Evolutionary conservation across 2,797 vertebrate species (phyloP), one percentile per base, ranked within the genome.

Genomic region (Gallinago solitaria): DNA sequence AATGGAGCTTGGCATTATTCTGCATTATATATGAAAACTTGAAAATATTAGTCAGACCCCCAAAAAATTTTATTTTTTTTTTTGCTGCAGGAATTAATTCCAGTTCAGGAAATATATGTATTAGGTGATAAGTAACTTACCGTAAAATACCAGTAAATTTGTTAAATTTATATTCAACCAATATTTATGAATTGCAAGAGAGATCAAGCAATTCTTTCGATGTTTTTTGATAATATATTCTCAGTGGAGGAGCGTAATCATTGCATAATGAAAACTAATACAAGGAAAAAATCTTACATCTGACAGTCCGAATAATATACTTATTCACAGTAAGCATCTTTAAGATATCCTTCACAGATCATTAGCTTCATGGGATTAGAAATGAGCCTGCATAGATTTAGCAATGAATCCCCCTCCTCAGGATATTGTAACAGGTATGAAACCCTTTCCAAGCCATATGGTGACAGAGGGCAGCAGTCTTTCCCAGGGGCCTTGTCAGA

Each of bases 401-500:
- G 87, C 60, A 59, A 83, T 60, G 79, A 95, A 89, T 97, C 90
- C 73, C 59, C 50, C 59, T 94, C 93, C 89, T 97, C 70, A 93
- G 91, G 96, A 96, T 96, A 96, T 83, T 96, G 89, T 88, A 96
- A 93, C 95, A 96, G 92, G 95, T 96, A 97, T 89, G 94, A 97
- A 97, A 95, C 84, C 48, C 81, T 80, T 97, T 94, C 95, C 80
- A 96, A 95, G 92, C 96, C 97, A 97, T 97, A 97, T 98, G 97
- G 98, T 98, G 79, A 93, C 96, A 96, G 77, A 97, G 93, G 93
- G 89, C 94, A 94, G 83, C 19, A 37, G 24, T 87, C 85, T 82
- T 96, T 98, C 98, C 97, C 97, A 88, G 84, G 98, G 97, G 97
- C 85, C 97, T 97, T 97, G 97, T 98, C 96, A 96, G 94, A 92